phyloP scores from a whole-genome alignment of 2,888 invertebrate genomes.

The Torymus texanus region DNA sequence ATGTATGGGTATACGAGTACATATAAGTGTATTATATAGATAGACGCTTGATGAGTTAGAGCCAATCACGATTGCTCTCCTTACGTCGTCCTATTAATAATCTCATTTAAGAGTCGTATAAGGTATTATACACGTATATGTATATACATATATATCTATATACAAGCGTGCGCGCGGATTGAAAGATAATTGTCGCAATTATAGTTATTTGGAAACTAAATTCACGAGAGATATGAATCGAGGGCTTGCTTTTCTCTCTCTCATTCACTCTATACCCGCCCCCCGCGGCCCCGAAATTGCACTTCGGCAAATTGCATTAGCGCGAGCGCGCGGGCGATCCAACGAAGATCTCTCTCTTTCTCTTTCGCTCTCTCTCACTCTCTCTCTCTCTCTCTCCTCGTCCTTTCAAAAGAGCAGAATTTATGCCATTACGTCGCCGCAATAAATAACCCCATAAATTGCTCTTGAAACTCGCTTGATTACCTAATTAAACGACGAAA shows the following conservation, averaged over 20 bases:
- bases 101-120: constrained; percentile 16
- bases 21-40: no score
- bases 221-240: not conserved
- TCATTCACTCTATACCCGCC: not conserved
- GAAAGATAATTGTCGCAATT: constrained; percentile 44
- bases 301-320: constrained; percentile 44
- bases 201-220: constrained; percentile 39
- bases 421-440: constrained; percentile 33
- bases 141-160: no score
- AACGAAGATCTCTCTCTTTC: not conserved
- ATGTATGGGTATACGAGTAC: no score
- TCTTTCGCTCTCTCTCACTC: no score
- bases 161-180: not conserved
- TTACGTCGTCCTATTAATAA: constrained; percentile 40
- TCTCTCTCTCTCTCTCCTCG: not conserved
- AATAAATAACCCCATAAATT: constrained; percentile 51
- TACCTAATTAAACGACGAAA: constrained; percentile 48
- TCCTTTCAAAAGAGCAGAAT: constrained; percentile 7
- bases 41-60: constrained; percentile 1
- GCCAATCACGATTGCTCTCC: not conserved
- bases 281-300: constrained; percentile 34
- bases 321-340: not conserved
- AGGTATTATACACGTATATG: no score
- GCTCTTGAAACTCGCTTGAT: constrained; percentile 51
- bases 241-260: not conserved